Evolutionary conservation across 2,113 vertebrate species (phyloP), one percentile per base, ranked within the genome.

Genomic region (Mionectes macconnelli): DNA sequence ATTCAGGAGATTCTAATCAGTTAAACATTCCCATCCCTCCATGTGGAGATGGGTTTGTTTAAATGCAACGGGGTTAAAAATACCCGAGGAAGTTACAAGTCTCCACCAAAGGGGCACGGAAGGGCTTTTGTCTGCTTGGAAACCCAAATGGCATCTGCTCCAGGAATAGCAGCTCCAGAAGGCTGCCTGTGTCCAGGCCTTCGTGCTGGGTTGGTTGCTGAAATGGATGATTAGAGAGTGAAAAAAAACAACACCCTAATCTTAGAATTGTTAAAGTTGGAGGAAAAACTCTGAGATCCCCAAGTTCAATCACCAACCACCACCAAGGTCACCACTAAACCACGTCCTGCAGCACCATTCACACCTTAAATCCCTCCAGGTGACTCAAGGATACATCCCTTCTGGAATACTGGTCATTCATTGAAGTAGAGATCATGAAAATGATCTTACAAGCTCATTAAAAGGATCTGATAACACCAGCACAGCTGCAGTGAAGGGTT

Each of bases 1-100:
- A 94, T 91, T 84, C 90, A 94, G 84, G 62, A 94, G 93, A 73
- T 91, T 90, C 84, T 90, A 93, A 96, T 94, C 90, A 78, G 33
- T 93, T 74, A 42, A 88, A 91, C 50, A 21, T 88, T 74, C 90
- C 53, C 75, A 69, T 59, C 55, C 35, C 30, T 88, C 66, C 90
- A 21, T 84, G 90, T 68, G 90, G 75, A 42, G 69, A 35, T 52
- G 55, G 59, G 87, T 91, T 88, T 88, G 70, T 85, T 74, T 82
- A 74, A 90, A 84, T 7, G 60, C 87, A 77, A 24, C 15, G 8
- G 55, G n/a, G 53, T 85, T 74, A 88, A 93, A 96, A 91, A 85
- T 81, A 81, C 10, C 90, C 66, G 15, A 45, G 79, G 79, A 85
- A 90, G 75, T 17, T 33, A 25, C 81, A 33, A 12, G 35, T 74